These are phyloP conservation scores for Mastomys natalensis DNA, from an alignment of 2,113 vertebrate species.

Conservation along the genomic window DNA sequence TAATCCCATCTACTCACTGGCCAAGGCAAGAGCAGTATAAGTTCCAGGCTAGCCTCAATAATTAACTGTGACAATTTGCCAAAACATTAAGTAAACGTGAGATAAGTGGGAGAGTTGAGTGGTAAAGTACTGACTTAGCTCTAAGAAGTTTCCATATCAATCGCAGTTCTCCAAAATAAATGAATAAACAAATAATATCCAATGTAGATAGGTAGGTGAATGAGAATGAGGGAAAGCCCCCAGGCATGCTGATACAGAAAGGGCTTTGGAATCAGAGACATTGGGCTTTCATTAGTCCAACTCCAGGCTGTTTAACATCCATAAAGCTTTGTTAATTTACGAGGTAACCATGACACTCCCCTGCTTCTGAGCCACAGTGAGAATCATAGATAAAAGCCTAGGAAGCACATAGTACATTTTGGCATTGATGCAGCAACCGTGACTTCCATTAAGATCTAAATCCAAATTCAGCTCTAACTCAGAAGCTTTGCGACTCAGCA, in stretches of 20 bases:
- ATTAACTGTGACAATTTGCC: neutral
- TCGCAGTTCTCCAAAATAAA: neutral
- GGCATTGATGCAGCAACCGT: neutral
- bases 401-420: neutral
- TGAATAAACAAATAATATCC: neutral
- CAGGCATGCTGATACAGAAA: neutral
- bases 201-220: neutral
- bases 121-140: neutral
- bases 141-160: too few relatives aligned
- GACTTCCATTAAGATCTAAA: neutral
- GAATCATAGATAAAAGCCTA: neutral
- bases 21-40: neutral
- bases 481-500: neutral
- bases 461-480: neutral
- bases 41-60: neutral
- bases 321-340: neutral
- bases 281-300: neutral
- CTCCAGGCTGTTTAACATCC: neutral
- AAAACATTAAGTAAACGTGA: neutral
- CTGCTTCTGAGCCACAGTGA: neutral
- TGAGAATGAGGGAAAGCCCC: neutral
- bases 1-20: neutral
- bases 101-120: too few relatives aligned
- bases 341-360: neutral
- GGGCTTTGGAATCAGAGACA: neutral